Evolutionary conservation across 2,113 vertebrate genomes (phyloP).

Genomic region (Etheostoma spectabile): DNA sequence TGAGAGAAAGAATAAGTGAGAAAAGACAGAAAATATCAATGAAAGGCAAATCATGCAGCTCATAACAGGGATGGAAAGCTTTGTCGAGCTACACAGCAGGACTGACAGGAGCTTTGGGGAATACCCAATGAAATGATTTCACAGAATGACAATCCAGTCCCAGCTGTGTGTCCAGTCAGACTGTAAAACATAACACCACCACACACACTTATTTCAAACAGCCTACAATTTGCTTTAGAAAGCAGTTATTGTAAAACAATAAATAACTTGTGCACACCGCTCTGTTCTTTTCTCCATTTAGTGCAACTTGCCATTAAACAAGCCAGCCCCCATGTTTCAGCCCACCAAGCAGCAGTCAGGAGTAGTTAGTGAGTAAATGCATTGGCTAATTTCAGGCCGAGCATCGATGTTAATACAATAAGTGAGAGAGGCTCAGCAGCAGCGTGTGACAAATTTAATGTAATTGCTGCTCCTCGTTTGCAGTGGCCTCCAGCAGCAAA

Average conservation of each 20-base stretch:
- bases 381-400: slow-evolving; percentile 67
- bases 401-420: slow-evolving; percentile 82
- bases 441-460: slow-evolving; percentile 80
- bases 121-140: slow-evolving; percentile 39
- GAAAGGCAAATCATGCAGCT: slow-evolving; percentile 24
- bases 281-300: slow-evolving; percentile 18
- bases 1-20: neutral
- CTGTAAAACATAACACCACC: neutral
- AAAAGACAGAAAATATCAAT: neutral
- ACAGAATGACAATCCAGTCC: slow-evolving; percentile 36
- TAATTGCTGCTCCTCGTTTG: slow-evolving; percentile 75
- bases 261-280: neutral
- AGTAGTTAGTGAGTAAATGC: slow-evolving; percentile 74
- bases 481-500: no score
- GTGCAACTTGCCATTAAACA: slow-evolving; percentile 48
- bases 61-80: slow-evolving; percentile 28
- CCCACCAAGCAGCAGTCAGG: slow-evolving; percentile 57
- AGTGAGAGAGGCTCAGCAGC: slow-evolving; percentile 67
- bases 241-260: neutral
- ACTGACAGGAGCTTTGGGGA: slow-evolving; percentile 41
- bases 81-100: slow-evolving; percentile 38
- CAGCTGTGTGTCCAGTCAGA: slow-evolving; percentile 37
- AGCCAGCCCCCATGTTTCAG: slow-evolving; percentile 43
- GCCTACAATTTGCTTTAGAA: neutral
- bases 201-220: slow-evolving; percentile 4